Evolutionary conservation across 2,797 vertebrate genomes (phyloP), one percentile per base, ranked within the genome.

Genomic region (Huso huso): DNA sequence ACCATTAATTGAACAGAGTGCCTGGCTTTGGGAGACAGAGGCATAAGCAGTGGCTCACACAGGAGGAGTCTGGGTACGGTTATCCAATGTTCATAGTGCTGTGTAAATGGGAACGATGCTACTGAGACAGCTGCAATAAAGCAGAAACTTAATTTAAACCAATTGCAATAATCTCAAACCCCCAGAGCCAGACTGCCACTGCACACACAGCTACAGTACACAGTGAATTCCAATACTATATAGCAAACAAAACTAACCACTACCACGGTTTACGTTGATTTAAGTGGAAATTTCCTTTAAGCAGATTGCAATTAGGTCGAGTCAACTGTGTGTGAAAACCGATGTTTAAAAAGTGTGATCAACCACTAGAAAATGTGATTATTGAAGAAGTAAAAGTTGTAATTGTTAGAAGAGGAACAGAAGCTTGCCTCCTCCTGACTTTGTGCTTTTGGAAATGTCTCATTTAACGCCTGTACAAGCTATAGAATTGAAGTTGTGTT

Each of bases 201-300:
- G 37, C 37, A 37, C 37, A 37, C 37, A 37, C 37, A 37, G 4
- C 5, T 37, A 37, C 37, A 37, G 37, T 37, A 37, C 53, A 55
- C 1, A 55, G 53, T 55, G 53, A 37, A 70, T 87, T 86, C 79
- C 79, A 80, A 73, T 72, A 82, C 79, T 37, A 87, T 82, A 81
- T 81, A 80, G 83, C 77, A 87, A 76, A 81, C 81, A 77, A 87
- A 88, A 86, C 86, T 70, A 88, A 84, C 78, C 83, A 81, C 86
- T 89, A 84, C 84, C 85, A 82, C 83, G 76, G 87, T 90, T 88
- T 89, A 89, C 85, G 86, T 88, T 89, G 87, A 88, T 87, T 89
- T 89, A 86, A 85, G 82, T 81, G 79, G 73, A 74, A 80, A 69
- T 84, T 83, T 81, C 79, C 78, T 85, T 86, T 85, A 82, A 89